Conservation (phyloP, 2,113 vertebrate species). For the Megaleporinus macrocephalus region DNA sequence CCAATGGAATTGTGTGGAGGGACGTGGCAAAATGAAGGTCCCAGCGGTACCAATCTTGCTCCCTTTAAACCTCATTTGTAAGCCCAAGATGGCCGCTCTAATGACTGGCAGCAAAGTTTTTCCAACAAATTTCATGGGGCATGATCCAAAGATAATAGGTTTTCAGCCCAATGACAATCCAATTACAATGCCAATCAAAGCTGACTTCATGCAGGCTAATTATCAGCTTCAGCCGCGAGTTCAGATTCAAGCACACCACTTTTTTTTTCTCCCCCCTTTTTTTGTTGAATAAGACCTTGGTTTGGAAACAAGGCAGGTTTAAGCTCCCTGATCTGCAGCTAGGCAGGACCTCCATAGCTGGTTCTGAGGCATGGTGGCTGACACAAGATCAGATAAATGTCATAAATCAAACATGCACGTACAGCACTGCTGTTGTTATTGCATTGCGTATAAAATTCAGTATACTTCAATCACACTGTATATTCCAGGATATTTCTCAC, state of each 20-base stretch:
- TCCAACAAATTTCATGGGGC: constrained; percentile 99
- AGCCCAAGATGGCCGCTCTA: constrained; percentile 99
- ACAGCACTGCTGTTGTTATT: neutral
- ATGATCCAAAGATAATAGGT: constrained; percentile 99
- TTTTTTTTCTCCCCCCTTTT: constrained; percentile 63
- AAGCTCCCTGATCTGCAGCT: constrained; percentile 85
- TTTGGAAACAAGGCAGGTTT: constrained; percentile 85
- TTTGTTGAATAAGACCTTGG: constrained; percentile 99
- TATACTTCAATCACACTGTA: neutral
- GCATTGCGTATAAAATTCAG: neutral
- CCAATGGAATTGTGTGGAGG: constrained; percentile 91
- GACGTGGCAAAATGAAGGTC: constrained; percentile 91
- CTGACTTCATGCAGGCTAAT: constrained; percentile 99
- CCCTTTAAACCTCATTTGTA: constrained; percentile 94
- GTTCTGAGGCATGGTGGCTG: neutral
- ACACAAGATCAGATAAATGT: neutral
- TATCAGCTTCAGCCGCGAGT: constrained; percentile 99
- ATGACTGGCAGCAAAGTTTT: constrained; percentile 99
- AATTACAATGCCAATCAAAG: constrained; percentile 99
- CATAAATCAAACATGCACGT: neutral
- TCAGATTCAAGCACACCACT: constrained; percentile 99
- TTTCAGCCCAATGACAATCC: constrained; percentile 99
- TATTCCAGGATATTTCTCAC: neutral
- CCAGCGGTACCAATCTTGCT: constrained; percentile 87
- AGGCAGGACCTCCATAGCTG: constrained; percentile 8